Base-by-base conservation (phyloP, 2,797 vertebrate genomes). In the Myoxocephalus aenaeus region DNA sequence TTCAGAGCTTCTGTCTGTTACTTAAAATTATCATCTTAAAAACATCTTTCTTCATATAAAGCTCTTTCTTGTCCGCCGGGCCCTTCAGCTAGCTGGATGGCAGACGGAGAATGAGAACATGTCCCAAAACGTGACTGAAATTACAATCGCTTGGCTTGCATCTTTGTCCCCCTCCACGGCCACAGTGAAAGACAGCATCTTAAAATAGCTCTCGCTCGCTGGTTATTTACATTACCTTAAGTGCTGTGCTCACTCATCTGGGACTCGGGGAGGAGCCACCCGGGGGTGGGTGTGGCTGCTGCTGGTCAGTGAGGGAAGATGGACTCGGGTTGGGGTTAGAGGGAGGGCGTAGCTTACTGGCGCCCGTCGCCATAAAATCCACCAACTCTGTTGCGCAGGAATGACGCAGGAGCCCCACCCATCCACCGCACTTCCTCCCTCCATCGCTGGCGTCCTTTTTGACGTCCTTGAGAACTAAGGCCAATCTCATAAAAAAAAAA, bases 171-270 rank as follows among this genome's bases (percentile, higher is more conserved):
- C 75, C 64, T 87, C 82, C 82, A 73, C 59, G 58, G 77, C 73
- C 83, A 67, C 78, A 80, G 65, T 91, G 84, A 95, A 93, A 93
- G 90, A 86, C 82, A 34, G 81, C 36, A 9, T 92, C 94, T 93
- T 93, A 95, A 96, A 95, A 95, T 95, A 96, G 90, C 86, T 78
- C 67, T 73, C 57, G 9, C 72, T 88, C 82, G 56, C 77, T 80
- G 75, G 78, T 90, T 94, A 93, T 93, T 93, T 93, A 89, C 89
- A 93, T 95, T 93, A 92, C 61, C 83, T 86, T 93, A 95, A 95
- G 94, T 95, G 94, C 94, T 92, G 81, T 75, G 61, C 80, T 89
- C 88, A 87, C 50, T 84, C 10, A 72, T 83, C 81, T 82, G 64
- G 73, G 78, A 86, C 84, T 75, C 18, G 3, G 79, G 90, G 89